These are phyloP conservation scores for Rhabdomys pumilio DNA, from an alignment of 2,797 vertebrate genomes.

Conservation along the genomic window DNA sequence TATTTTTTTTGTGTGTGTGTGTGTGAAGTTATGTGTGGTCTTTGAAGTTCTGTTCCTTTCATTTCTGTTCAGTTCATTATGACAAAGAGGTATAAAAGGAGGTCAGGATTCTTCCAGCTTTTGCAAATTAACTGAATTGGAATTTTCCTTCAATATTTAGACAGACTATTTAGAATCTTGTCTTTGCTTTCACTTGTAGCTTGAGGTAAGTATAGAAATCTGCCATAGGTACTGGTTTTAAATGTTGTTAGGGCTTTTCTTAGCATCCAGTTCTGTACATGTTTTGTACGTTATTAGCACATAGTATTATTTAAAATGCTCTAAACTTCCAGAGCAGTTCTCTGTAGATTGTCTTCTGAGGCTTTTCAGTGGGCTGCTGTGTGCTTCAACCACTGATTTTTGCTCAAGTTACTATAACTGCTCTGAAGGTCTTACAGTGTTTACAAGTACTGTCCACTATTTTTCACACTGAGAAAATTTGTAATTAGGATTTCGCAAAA, in stretches of 20 bases:
- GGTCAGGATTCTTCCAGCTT: background rate
- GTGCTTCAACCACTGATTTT: background rate
- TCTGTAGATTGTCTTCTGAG: background rate
- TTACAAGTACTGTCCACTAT: background rate
- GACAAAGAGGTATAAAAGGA: background rate
- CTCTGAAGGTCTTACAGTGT: background rate
- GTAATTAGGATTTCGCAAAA: background rate
- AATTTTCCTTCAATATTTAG: background rate
- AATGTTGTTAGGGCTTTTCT: background rate
- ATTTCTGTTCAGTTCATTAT: background rate
- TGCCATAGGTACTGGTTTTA: too few species aligned
- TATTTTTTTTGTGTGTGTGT: background rate
- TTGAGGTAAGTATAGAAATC: background rate
- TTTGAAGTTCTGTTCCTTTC: background rate
- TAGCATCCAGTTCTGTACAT: background rate
- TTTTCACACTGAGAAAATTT: background rate
- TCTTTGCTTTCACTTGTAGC: background rate
- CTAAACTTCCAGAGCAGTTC: background rate
- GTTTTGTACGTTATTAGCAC: fast-evolving
- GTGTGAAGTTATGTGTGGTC: background rate
- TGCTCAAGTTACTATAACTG: background rate
- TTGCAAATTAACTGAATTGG: too few species aligned
- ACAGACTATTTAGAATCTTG: background rate
- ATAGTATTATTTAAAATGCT: background rate
- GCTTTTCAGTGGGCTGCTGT: fast-evolving